Evolutionary conservation across 2,888 invertebrate genomes (phyloP), one percentile per base, ranked within the genome.

Genomic region (Nomada lathburiana): DNA sequence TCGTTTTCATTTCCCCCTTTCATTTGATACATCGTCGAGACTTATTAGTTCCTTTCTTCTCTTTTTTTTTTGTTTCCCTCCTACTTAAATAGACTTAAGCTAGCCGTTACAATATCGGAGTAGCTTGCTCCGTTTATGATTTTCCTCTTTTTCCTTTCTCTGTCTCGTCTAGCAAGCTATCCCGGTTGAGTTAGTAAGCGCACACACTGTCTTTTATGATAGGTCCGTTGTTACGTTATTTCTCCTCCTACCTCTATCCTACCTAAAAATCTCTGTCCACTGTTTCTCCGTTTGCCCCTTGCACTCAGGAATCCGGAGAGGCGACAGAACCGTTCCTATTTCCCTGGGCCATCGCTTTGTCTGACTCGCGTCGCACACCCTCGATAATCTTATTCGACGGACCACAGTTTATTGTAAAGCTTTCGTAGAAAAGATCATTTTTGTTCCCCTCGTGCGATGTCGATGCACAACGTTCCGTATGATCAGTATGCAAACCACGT

Each of bases 191-290:
- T 92, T 92, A 92, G 90, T 92, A 93, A 92, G 92, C 92, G 90
- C 91, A 92, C 92, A 92, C 92, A 91, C 92, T 91, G 92, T 92
- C 91, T 92, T 91, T 93, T 91, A 90, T 92, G 86, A 88, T 92
- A 92, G 89, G 89, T 92, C 89, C 89, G 88, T 91, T 90, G 81
- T 89, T 89, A 89, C 85, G 73, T 83, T 83, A 82, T 84, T 82
- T 85, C 71, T 26, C 80, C 62, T 76, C 57, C 55, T 77, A 80
- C 62, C 50, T 73, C 72, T 79, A 76, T 73, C 73, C 73, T 80
- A 73, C 36, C 67, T 81, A 70, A 70, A 47, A 82, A 75, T 70
- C 64, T 81, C 52, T 76, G 71, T 73, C 69, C 72, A 65, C 65
- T 55, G 52, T 64, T 47, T 69, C 59, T 83, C 57, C 63, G 70